Percentiles rank a stretch among this genome's conserved stretches.
phyloP scores from a whole-genome alignment of 1,140 invertebrate species.

The Anoplophora glabripennis region DNA sequence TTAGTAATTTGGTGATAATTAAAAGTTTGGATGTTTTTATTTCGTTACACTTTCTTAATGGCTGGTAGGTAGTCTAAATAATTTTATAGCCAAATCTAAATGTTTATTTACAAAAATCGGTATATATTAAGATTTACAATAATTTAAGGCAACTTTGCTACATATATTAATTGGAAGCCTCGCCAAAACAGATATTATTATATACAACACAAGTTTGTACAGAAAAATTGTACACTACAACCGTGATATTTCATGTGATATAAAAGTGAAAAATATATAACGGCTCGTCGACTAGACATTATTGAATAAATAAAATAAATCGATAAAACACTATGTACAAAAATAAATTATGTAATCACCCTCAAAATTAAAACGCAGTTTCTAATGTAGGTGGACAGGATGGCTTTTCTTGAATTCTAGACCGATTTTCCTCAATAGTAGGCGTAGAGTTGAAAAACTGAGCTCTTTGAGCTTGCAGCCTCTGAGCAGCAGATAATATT shows the following conservation, averaged over 20 bases:
- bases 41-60: background rate
- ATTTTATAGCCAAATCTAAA: conserved; percentile 18
- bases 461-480: conserved; percentile 56
- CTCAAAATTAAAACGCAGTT: conserved; percentile 56
- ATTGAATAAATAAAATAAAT: background rate
- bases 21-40: background rate
- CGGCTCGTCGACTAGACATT: conserved; percentile 27
- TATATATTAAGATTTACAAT: conserved; percentile 29
- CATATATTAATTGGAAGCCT: conserved; percentile 19
- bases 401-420: conserved; percentile 18
- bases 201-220: conserved; percentile 24
- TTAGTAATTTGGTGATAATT: background rate
- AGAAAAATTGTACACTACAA: conserved; percentile 22
- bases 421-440: conserved; percentile 39
- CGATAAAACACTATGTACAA: background rate
- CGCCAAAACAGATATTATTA: conserved; percentile 16
- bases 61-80: background rate
- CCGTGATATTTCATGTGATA: conserved; percentile 9
- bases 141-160: conserved; percentile 19
- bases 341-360: conserved; percentile 4
- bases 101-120: conserved; percentile 25
- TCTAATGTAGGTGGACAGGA: conserved; percentile 55
- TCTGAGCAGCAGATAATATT: conserved; percentile 50
- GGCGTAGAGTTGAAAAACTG: conserved; percentile 50
- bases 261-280: conserved; percentile 19